Base-by-base conservation (phyloP, 2,888 invertebrate genomes). In the Perizoma affinitatum region DNA sequence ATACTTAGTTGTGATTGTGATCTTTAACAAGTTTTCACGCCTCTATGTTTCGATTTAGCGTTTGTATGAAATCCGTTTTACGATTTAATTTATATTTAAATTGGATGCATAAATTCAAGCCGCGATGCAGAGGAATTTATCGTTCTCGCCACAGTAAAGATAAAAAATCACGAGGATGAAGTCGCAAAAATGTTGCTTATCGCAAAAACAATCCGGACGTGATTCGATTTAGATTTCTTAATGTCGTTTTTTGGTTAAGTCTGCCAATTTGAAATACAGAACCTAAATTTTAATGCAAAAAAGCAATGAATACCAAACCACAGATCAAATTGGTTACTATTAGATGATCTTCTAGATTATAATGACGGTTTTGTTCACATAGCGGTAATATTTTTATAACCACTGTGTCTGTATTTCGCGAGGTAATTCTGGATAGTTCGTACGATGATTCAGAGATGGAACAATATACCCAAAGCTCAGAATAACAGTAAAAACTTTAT, bases 171-270 rank as follows among this genome's bases (percentile, higher is more conserved):
- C 58, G 62, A 66, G 69, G 57, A 58, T 68, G 60, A 67, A 66
- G 63, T 63, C 68, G 65, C 66, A 76, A 80, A 81, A 79, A 76
- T 77, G 71, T 74, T 69, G 74, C 72, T 78, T 82, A 83, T 84
- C 80, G 69, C 72, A 79, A 82, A 87, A 82, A 77, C 79, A 80
- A 88, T 66, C 60, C 71, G 74, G 79, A 88, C 89, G 88, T 88
- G 89, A 87, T 85, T 89, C 85, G 80, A 89, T 90, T 88, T 84
- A 80, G 74, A 80, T 82, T 69, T 83, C 75, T 70, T 77, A 76
- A 78, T 77, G 77, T 77, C 63, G 76, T 84, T 85, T 84, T 84
- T 83, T 80, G 66, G 63, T 54, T 55, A 60, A 65, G 69, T 65
- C 72, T 72, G 67, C 66, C 66, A 77, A 81, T 77, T 78, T 80